Evolutionary conservation across 1,140 invertebrate genomes (phyloP).

Genomic region (Dendroctonus valens): DNA sequence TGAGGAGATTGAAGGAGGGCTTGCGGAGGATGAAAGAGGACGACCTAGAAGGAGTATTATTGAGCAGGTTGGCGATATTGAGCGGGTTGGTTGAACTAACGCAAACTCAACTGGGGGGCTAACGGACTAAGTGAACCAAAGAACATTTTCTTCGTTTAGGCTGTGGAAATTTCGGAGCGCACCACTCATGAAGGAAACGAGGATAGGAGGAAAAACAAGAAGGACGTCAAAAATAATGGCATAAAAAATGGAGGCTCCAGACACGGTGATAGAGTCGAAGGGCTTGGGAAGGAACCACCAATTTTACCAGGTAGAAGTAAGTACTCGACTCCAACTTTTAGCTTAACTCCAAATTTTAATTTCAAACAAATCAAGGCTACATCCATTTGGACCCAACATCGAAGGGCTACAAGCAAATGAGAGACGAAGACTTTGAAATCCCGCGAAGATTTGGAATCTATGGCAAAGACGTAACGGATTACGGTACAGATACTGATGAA

Average conservation of each 20-base stretch:
- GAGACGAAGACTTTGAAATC: conserved; percentile 31
- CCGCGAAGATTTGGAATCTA: conserved; percentile 43
- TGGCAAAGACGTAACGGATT: conserved; percentile 40
- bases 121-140: no score
- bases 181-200: conserved; percentile 53
- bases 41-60: conserved; percentile 14
- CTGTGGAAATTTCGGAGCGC: conserved; percentile 39
- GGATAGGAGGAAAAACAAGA: conserved; percentile 36
- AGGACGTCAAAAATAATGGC: conserved; percentile 30
- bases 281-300: neutral
- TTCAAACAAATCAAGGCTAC: neutral
- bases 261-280: conserved; percentile 8
- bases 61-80: conserved; percentile 37
- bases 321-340: neutral
- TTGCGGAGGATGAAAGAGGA: neutral
- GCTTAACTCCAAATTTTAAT: neutral
- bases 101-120: no score
- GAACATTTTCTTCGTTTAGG: conserved; percentile 15
- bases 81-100: conserved; percentile 21
- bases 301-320: conserved; percentile 18
- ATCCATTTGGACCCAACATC: neutral
- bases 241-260: conserved; percentile 15
- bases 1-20: neutral
- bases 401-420: conserved; percentile 39
- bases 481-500: conserved; percentile 40